Evolutionary conservation across 1,140 invertebrate genomes (phyloP), one percentile per base, ranked within the genome.

Genomic region (Drosophila bipectinata): DNA sequence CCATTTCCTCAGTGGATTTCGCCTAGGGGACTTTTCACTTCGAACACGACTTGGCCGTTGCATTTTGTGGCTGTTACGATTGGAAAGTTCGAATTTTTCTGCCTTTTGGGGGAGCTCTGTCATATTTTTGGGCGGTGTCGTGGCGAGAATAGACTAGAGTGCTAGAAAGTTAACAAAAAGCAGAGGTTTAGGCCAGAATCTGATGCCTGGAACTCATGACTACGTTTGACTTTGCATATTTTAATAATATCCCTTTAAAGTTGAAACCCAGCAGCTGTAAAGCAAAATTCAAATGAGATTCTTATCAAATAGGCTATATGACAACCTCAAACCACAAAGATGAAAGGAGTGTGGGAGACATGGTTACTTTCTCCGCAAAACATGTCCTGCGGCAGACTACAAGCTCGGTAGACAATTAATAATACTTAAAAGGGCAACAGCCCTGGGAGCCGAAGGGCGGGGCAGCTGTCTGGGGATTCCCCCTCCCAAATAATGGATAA

Each of bases 321-420:
- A 69, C 68, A 77, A 73, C 7, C 15, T 72, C 62, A 79, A 64
- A 34, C 51, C 14, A 14, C 45, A 14, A 24, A 61, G 57, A 66
- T 48, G 58, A 54, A 45, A 68, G 39, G 30, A 53, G 30, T 21
- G 9, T 34, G 9, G 24, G 48, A 28, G 5, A 30, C 26, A 54
- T 9, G 12, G 10, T 44, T 18, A 39, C 15, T 47, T 21, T 44
- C 24, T 49, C 12, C 6, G 9, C 24, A 64, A 49, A 54, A 63
- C 56, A 82, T 76, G 64, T 82, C 82, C 78, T 87, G 82, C 60
- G 82, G 82, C 74, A 58, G 47, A 55, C 48, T 34, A 71, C 68
- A 71, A 74, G 63, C 79, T 83, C 68, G 84, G 59, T 58, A 89
- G 76, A 83, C 79, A 88, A 88, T 88, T 88, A 88, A 88, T 88